Conservation (phyloP, 2,888 invertebrate genomes). For the Drosophila nigricruria region DNA sequence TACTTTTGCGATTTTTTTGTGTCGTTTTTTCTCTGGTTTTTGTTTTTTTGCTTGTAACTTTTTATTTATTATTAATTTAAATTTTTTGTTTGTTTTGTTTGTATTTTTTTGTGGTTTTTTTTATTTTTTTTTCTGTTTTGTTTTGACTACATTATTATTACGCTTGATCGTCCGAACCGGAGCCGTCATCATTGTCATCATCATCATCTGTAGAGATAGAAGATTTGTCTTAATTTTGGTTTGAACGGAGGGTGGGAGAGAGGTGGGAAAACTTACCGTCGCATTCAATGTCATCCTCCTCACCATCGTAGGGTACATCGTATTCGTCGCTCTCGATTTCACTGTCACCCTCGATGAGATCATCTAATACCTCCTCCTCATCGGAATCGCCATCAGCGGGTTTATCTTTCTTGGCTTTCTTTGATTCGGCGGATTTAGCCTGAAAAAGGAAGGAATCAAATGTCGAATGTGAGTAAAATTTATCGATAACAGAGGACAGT, state of each 20-base stretch:
- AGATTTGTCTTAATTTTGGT: constrained; percentile 15
- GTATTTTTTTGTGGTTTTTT: constrained; percentile 73
- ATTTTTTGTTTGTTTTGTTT: constrained; percentile 76
- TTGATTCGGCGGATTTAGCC: constrained; percentile 85
- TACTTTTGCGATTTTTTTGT: constrained; percentile 81
- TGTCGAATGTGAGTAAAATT: constrained; percentile 25
- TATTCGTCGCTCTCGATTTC: constrained; percentile 85
- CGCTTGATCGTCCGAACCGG: constrained; percentile 85
- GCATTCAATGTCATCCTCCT: constrained; percentile 84
- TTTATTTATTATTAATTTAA: constrained; percentile 82
- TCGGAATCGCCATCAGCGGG: constrained; percentile 81
- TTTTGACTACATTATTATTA: constrained; percentile 85
- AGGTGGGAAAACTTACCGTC: constrained; percentile 70
- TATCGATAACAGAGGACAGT: constrained; percentile 22
- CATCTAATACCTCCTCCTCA: constrained; percentile 82
- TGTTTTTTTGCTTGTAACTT: constrained; percentile 76
- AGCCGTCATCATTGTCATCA: constrained; percentile 84
- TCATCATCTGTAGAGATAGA: constrained; percentile 79
- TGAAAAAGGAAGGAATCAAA: constrained; percentile 49
- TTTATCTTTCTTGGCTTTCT: constrained; percentile 85
- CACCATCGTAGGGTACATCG: constrained; percentile 84
- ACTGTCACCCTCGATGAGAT: constrained; percentile 83
- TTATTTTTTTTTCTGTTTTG: constrained; percentile 69
- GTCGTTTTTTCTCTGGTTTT: constrained; percentile 74
- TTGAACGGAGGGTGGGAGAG: background rate